These are phyloP conservation scores for Linepithema humile DNA, from an alignment of 1,140 invertebrate species.

Conservation along the genomic window DNA sequence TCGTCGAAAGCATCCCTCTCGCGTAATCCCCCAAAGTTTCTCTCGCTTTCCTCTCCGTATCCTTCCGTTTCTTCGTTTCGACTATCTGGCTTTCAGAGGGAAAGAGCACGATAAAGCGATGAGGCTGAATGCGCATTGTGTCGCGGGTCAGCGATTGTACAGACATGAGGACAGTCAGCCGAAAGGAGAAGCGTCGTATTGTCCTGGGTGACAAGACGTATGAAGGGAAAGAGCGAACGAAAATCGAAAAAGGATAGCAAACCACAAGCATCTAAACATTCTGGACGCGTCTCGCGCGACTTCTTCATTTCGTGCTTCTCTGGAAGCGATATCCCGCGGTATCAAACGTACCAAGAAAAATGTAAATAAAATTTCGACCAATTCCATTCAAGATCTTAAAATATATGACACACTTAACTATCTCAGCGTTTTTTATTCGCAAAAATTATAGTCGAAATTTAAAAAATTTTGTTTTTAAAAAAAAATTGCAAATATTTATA, in stretches of 20 bases:
- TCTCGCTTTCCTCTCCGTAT: not conserved
- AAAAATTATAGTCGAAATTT: not conserved
- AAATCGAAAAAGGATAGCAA: not conserved
- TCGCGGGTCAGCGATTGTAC: slow-evolving; percentile 34
- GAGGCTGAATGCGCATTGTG: slow-evolving; percentile 57
- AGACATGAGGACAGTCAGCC: slow-evolving; percentile 11
- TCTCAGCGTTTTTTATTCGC: not conserved
- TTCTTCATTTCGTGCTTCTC: not conserved
- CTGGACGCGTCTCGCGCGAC: slow-evolving; percentile 11
- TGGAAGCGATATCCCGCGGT: not conserved
- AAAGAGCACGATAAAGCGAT: slow-evolving; percentile 16
- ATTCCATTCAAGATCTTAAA: too few species aligned
- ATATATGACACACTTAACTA: not conserved
- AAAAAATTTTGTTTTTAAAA: not conserved
- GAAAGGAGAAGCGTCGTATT: slow-evolving; percentile 57
- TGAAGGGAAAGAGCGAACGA: slow-evolving; percentile 26
- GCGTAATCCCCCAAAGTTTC: not conserved
- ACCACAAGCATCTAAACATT: slow-evolving; percentile 18
- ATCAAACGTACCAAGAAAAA: not conserved
- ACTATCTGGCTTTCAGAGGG: not conserved
- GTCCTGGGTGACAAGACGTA: slow-evolving; percentile 54
- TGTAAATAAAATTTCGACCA: not conserved
- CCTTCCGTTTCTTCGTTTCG: slow-evolving; percentile 16
- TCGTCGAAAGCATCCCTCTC: not conserved
- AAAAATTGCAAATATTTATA: not conserved